Evolutionary conservation across 1,140 invertebrate genomes (phyloP), one percentile per base, ranked within the genome.

Genomic region (Drosophila obscura): DNA sequence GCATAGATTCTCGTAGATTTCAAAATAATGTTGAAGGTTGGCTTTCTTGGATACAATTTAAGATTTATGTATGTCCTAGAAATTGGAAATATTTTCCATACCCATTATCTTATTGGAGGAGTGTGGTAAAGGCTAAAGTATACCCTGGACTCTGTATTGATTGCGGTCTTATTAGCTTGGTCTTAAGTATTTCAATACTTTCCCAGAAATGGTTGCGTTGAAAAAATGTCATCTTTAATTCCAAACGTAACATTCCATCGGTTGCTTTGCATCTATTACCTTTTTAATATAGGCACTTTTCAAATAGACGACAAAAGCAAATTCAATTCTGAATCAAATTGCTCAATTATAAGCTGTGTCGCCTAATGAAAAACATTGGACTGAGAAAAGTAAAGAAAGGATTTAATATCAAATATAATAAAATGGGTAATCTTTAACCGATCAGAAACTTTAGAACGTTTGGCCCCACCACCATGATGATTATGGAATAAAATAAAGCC

Each of bases 241-340:
- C 24, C 4, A 39, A 39, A 13, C 3, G 9, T 11, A 11, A 11
- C 0, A 35, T 35, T 35, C 2, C 31, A 35, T 35, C 31, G 31
- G 31, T 35, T 35, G 31, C 31, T 35, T 35, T 9, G 8, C 9
- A 35, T 35, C 9, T 35, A 35, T 53, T 31, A 26, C 16, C 13
- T 56, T 73, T 55, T 7, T 26, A 26, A 60, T 67, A 67, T 35
- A 84, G 76, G 73, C 66, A 80, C 65, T 58, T 81, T 78, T 87
- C 77, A 88, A 69, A 73, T 89, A 76, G 57, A 62, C 74, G 77
- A 84, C 80, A 80, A 80, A 72, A 49, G 19, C 56, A 62, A 62
- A 28, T 68, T 65, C 46, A 73, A 69, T 60, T 80, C 77, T 69
- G 24, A 35, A 39, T 62, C 64, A 79, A 84, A 69, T 77, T 56